A percentile compares a stretch with the other conserved stretches of the same genome.
phyloP scores from a whole-genome alignment of 2,888 invertebrate genomes.

The Ashinkailepas kermadecensis region DNA sequence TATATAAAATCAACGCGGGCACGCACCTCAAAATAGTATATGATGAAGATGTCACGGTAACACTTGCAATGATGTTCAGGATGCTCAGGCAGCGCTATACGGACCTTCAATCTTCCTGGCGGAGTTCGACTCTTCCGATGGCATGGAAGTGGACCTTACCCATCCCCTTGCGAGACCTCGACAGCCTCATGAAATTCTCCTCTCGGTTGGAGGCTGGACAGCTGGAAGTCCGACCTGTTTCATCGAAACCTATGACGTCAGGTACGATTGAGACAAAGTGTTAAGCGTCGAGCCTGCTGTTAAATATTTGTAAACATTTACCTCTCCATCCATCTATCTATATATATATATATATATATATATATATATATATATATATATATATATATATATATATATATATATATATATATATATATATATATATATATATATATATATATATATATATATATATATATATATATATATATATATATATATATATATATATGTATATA shows the following conservation, averaged over 20 bases:
- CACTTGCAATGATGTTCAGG: constrained; percentile 40
- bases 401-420: neutral
- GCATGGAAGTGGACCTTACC: constrained; percentile 39
- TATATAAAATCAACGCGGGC: too few relatives aligned
- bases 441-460: too few relatives aligned
- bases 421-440: neutral
- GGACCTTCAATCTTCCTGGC: constrained; percentile 51
- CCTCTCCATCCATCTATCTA: too few relatives aligned
- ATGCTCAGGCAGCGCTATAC: constrained; percentile 50
- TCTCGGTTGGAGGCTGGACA: constrained; percentile 52
- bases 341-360: too few relatives aligned
- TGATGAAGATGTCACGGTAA: too few relatives aligned
- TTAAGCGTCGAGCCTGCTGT: too few relatives aligned
- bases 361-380: too few relatives aligned
- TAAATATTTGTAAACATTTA: too few relatives aligned
- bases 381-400: neutral
- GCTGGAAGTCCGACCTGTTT: constrained; percentile 69
- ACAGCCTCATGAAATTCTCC: constrained; percentile 50
- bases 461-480: too few relatives aligned
- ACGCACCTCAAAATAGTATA: too few relatives aligned
- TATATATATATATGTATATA: too few relatives aligned
- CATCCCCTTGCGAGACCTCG: constrained; percentile 60
- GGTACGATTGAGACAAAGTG: constrained; percentile 29
- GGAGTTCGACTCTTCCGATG: constrained; percentile 46
- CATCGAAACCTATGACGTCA: constrained; percentile 46